These are phyloP conservation scores for Astyanax mexicanus DNA, from an alignment of 2,797 vertebrate genomes.

Conservation along the genomic window DNA sequence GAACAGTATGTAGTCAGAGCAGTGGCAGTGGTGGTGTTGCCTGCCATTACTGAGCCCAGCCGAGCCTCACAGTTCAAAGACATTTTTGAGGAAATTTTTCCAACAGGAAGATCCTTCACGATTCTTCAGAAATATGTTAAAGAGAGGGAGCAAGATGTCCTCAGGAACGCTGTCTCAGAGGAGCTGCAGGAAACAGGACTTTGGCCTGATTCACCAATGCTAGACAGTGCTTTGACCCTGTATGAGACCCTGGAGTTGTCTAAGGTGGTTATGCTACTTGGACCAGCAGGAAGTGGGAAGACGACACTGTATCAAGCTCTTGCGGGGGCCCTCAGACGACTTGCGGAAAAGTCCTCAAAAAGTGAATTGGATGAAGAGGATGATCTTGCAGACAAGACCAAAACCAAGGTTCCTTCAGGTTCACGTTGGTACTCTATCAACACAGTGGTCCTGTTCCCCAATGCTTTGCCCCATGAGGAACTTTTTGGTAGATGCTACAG, in stretches of 20 bases:
- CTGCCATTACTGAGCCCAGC: slow-evolving; percentile 59
- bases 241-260: slow-evolving; percentile 74
- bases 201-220: slow-evolving; percentile 63
- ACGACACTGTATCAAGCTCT: slow-evolving; percentile 80
- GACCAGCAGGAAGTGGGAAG: slow-evolving; percentile 86
- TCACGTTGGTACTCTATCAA: slow-evolving; percentile 69
- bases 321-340: slow-evolving; percentile 75
- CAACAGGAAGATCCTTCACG: slow-evolving; percentile 61
- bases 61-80: slow-evolving; percentile 67
- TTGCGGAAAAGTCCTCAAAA: slow-evolving; percentile 68
- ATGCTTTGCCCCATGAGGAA: slow-evolving; percentile 79
- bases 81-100: slow-evolving; percentile 81
- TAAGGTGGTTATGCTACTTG: slow-evolving; percentile 80
- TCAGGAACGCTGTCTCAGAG: slow-evolving; percentile 67
- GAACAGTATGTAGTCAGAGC: slow-evolving; percentile 80
- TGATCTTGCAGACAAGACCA: slow-evolving; percentile 22
- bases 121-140: slow-evolving; percentile 57
- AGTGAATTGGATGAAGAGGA: no score
- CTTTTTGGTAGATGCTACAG: slow-evolving; percentile 77
- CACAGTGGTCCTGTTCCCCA: slow-evolving; percentile 81
- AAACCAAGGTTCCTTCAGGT: slow-evolving; percentile 13
- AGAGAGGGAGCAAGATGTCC: slow-evolving; percentile 56
- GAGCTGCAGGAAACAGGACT: slow-evolving; percentile 72
- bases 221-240: slow-evolving; percentile 72
- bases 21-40: slow-evolving; percentile 70